Evolutionary conservation across 2,797 vertebrate genomes (phyloP).

Genomic region (Echeneis naucrates): DNA sequence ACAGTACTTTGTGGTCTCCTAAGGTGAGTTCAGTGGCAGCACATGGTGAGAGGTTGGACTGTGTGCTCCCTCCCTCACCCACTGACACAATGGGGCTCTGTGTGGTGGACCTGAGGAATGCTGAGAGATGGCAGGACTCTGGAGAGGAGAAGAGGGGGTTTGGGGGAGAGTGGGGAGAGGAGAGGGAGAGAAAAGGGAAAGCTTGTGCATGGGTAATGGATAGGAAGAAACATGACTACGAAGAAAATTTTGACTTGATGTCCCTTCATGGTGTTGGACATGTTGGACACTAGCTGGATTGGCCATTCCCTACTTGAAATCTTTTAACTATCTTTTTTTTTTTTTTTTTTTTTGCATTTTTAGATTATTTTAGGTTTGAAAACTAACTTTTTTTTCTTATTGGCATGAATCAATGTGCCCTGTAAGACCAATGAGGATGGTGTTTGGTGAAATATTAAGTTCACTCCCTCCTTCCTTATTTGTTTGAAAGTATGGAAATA

Average conservation of each 20-base stretch:
- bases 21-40: conserved; percentile 76
- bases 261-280: neutral
- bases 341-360: neutral
- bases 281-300: neutral
- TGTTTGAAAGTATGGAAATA: neutral
- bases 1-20: conserved; percentile 73
- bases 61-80: conserved; percentile 67
- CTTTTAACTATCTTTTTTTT: neutral
- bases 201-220: conserved; percentile 21
- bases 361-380: neutral
- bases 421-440: neutral
- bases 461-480: neutral
- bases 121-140: conserved; percentile 72
- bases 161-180: conserved; percentile 5
- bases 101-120: conserved; percentile 82
- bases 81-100: conserved; percentile 83
- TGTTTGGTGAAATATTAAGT: neutral
- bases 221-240: conserved; percentile 18
- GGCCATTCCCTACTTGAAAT: neutral
- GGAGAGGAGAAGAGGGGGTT: conserved; percentile 52
- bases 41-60: conserved; percentile 68
- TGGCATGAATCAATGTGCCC: rapidly evolving
- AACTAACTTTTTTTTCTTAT: neutral
- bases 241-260: conserved; percentile 19
- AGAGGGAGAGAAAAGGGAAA: conserved; percentile 1